Evolutionary conservation across 1,140 invertebrate genomes (phyloP).

Genomic region (Teleopsis dalmanni): DNA sequence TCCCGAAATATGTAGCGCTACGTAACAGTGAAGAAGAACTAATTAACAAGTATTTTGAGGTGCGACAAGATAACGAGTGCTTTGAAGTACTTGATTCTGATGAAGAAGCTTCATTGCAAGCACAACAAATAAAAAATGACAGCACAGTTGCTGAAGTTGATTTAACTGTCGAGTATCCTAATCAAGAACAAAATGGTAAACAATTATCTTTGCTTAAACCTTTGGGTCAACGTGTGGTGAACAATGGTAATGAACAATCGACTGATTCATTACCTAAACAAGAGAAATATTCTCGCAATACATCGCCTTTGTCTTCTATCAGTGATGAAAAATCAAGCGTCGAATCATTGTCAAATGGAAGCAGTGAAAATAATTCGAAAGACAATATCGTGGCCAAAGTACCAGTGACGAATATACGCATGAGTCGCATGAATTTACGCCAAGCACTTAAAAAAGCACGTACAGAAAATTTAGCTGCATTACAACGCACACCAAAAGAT

Average conservation of each 20-base stretch:
- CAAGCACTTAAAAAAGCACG: constrained; percentile 33
- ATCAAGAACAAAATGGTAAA: too few relatives aligned
- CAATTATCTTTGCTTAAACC: constrained; percentile 10
- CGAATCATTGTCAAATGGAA: too few relatives aligned
- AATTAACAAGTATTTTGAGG: constrained; percentile 18
- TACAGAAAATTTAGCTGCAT: constrained; percentile 10
- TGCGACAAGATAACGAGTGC: constrained; percentile 6
- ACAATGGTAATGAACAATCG: background rate
- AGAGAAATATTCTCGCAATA: background rate
- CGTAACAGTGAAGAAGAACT: constrained; percentile 35
- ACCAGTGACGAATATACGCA: constrained; percentile 15
- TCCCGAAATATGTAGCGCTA: constrained; percentile 21
- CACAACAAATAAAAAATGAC: too few relatives aligned
- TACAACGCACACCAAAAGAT: too few relatives aligned
- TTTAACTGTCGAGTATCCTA: too few relatives aligned
- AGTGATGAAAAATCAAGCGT: too few relatives aligned
- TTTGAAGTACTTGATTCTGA: constrained; percentile 12
- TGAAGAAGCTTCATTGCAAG: too few relatives aligned
- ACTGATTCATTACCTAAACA: background rate
- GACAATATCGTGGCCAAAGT: too few relatives aligned
- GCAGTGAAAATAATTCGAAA: too few relatives aligned
- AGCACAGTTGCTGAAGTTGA: too few relatives aligned
- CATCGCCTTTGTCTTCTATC: background rate
- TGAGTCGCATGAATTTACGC: constrained; percentile 30
- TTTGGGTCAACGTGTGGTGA: constrained; percentile 9